These are phyloP conservation scores for Pelecanoides urinatrix DNA, from an alignment of 2,113 vertebrate species.

Conservation along the genomic window DNA sequence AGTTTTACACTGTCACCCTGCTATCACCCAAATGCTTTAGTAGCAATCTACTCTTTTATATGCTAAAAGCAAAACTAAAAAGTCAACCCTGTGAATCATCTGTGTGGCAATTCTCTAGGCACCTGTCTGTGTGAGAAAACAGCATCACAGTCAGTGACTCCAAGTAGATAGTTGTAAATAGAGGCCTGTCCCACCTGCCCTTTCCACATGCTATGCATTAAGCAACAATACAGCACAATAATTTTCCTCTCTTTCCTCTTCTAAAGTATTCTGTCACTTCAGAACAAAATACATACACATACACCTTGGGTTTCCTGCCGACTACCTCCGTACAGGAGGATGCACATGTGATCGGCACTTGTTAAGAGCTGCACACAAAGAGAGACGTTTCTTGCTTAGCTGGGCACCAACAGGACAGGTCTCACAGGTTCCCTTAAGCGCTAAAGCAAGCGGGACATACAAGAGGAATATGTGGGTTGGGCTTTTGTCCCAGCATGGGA, in stretches of 20 bases:
- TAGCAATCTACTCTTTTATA: not conserved
- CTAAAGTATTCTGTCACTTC: not conserved
- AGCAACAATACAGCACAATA: not conserved
- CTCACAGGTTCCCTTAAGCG: not conserved
- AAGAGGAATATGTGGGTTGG: not conserved
- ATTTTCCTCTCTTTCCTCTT: not conserved
- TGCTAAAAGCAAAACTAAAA: not conserved
- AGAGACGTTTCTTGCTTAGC: not conserved
- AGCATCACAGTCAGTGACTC: not conserved
- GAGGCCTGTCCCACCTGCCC: not conserved
- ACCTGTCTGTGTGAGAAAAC: not conserved
- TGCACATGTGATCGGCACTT: not conserved
- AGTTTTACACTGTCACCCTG: not conserved
- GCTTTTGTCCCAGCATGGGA: not conserved
- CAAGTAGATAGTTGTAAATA: not conserved
- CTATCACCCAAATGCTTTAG: not conserved
- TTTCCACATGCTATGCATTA: not conserved
- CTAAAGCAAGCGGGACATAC: not conserved
- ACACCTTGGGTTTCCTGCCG: not conserved
- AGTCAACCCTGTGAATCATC: not conserved
- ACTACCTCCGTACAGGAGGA: not conserved
- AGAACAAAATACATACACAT: not conserved
- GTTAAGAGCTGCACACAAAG: not conserved
- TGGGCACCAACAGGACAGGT: not conserved
- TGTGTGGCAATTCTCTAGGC: not conserved